phyloP scores from a whole-genome alignment of 2,797 vertebrate genomes.

The Nasua narica region DNA sequence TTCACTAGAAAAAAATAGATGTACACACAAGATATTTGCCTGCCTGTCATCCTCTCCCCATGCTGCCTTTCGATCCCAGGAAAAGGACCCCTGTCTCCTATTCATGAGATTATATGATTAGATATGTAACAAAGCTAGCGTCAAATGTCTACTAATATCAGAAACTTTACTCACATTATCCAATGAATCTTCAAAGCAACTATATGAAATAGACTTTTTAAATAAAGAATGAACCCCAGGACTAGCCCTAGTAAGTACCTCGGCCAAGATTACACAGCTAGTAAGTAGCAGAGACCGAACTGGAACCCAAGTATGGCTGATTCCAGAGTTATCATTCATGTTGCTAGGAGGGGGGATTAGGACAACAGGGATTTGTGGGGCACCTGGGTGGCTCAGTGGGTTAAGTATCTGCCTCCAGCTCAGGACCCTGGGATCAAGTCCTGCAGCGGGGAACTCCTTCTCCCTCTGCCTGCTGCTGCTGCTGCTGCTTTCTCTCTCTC shows the following conservation, averaged over 20 bases:
- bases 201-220: neutral
- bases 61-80: neutral
- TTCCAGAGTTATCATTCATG: neutral
- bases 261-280: neutral
- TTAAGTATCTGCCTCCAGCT: neutral
- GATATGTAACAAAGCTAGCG: neutral
- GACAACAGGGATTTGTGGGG: neutral
- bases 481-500: no score
- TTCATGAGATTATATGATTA: neutral
- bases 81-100: neutral
- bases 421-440: neutral
- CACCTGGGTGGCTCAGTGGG: neutral
- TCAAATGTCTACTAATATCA: neutral
- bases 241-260: neutral
- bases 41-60: no score
- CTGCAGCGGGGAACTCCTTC: no score
- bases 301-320: neutral
- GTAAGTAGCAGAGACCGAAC: neutral
- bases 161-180: neutral
- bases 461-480: no score
- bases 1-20: neutral
- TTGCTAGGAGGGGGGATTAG: neutral
- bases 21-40: neutral
- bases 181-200: neutral
- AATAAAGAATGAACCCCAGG: neutral